Evolutionary conservation across 2,113 vertebrate species (phyloP).

Genomic region (Pangasianodon gigas): DNA sequence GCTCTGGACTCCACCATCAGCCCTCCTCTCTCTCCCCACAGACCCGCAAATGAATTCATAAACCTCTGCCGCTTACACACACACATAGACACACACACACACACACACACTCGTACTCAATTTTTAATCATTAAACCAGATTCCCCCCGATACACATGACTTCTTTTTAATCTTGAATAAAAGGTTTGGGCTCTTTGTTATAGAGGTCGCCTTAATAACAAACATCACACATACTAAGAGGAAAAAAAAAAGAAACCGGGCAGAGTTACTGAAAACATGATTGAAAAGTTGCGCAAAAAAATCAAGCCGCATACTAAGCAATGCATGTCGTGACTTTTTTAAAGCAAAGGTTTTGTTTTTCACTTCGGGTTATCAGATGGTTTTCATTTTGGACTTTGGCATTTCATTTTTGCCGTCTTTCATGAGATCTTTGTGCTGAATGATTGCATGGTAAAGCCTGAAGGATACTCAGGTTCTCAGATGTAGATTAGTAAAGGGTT

Average conservation of each 20-base stretch:
- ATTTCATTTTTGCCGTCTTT: neutral
- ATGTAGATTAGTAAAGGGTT: neutral
- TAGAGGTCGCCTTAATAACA: conserved; percentile 31
- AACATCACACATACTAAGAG: conserved; percentile 26
- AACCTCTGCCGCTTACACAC: conserved; percentile 26
- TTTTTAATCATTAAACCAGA: conserved; percentile 58
- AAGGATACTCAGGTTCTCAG: neutral
- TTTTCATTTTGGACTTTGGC: neutral
- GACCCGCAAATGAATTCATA: conserved; percentile 48
- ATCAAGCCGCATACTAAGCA: conserved; percentile 3
- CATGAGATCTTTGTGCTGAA: neutral
- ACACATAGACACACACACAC: conserved; percentile 34
- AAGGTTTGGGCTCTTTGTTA: conserved; percentile 39
- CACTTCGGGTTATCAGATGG: neutral
- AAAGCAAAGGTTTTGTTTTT: neutral
- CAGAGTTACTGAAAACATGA: conserved; percentile 43
- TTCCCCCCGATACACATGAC: conserved; percentile 49
- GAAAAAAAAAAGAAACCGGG: neutral
- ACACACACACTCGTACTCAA: conserved; percentile 34
- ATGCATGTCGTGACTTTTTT: neutral
- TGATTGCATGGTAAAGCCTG: neutral
- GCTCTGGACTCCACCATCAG: conserved; percentile 24
- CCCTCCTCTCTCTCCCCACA: conserved; percentile 10
- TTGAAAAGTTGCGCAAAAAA: conserved; percentile 23
- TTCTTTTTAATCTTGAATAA: conserved; percentile 57